Base-by-base conservation (phyloP, 2,113 vertebrate genomes). In the Rhinolophus ferrumequinum region DNA sequence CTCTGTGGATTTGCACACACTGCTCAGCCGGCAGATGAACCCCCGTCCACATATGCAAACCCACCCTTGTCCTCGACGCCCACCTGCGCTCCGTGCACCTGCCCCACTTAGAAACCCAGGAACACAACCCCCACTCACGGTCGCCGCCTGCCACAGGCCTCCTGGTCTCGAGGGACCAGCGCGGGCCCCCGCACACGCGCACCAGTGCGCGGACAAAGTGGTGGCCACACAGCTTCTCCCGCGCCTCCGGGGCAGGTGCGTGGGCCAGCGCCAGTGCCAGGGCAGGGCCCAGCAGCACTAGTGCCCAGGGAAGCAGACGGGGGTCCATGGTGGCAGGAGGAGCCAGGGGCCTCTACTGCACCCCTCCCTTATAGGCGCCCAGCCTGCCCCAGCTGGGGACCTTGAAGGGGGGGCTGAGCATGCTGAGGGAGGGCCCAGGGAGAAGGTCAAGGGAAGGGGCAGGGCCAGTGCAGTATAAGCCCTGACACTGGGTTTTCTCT, bases 121-220 rank as follows among this genome's bases (percentile, higher is more conserved):
- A 22, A 18, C 33, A 11, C 62, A 4, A 33, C 3, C 86, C 41
- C 75, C 6, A 94, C 97, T 98, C 82, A 97, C 97, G 67, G 73
- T 97, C 86, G 11, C 77, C 18, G 0, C 66, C 54, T 1, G 82
- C 35, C 50, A 7, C 73, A 0, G 22, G 77, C 38, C 52, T 21
- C 13, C 38, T 6, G 0, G 52, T 26, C 28, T 95, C 83, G 0
- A 54, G 38, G 72, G 96, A 76, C 97, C 97, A 98, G 76, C 80
- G 92, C 0, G 97, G 97, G 15, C 96, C 87, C 3, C 97, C 97
- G 8, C 97, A 98, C 35, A 75, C 35, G 6, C 50, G 88, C 94
- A 97, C 97, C 4, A 98, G 76, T 6, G 67, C n/a, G 0, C 97
- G 96, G 56, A 96, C 67, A 5, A 98, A 88, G 77, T 75, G 84